Base-by-base conservation (phyloP, 2,888 invertebrate species). In the Phasia obesa region DNA sequence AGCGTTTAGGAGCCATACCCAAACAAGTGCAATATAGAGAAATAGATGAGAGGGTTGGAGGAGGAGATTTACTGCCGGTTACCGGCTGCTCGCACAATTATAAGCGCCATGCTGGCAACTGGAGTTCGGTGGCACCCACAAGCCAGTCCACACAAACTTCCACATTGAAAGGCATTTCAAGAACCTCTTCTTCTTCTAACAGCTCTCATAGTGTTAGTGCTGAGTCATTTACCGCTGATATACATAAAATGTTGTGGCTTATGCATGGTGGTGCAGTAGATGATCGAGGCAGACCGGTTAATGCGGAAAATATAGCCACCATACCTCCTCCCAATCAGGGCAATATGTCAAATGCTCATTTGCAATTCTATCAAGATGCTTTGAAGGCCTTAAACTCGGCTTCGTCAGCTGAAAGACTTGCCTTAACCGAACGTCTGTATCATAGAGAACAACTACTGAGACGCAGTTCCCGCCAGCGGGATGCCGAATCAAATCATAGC, bases 101-200 rank as follows among this genome's bases (percentile, higher is more conserved):
- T 19, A 87, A 89, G 21, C 86, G 91, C 1, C 81, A 86, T 21
- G 82, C 88, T 80, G 81, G 88, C 76, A 81, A 88, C 81, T 85
- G 84, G 77, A 75, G 81, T 47, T 75, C 80, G 4, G 81, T 80
- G 25, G 81, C 76, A 17, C 73, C 74, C 35, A 42, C 77, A 13
- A 79, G 64, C 44, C 75, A 77, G 42, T 42, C 93, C 86, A 91
- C 76, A 15, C 79, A 80, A 70, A 59, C 62, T 19, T 15, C 92
- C 93, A 57, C n/a, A 51, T 44, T 70, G 69, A 94, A 90, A 93
- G 94, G 90, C 13, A 81, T 78, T 69, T 93, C 91, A 89, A 92
- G 87, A 89, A 93, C 93, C 85, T 94, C 94, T 38, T 93, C 94
- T 11, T 93, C 93, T 90, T 90, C 94, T 42, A 83, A 83, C 47